These are phyloP conservation scores for Uria aalge DNA, from an alignment of 2,113 vertebrate genomes.

Conservation along the genomic window DNA sequence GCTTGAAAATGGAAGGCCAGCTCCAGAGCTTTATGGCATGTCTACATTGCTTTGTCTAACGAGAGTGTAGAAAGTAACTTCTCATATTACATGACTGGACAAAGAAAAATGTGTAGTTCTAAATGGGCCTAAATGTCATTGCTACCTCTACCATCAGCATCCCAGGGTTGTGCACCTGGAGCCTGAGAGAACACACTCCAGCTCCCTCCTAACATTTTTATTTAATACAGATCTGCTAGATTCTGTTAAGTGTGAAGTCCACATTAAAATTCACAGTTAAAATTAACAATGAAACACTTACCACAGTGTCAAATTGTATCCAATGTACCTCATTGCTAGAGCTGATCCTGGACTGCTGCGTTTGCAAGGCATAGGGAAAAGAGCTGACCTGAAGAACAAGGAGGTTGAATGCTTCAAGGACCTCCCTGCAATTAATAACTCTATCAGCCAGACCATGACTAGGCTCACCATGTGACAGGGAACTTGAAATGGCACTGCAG, in stretches of 20 bases:
- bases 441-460: constrained; percentile 91
- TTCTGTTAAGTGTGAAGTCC: neutral
- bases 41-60: neutral
- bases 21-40: neutral
- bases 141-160: neutral
- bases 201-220: neutral
- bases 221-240: neutral
- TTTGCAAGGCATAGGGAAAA: constrained; percentile 94
- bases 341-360: constrained; percentile 91
- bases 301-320: constrained; percentile 80
- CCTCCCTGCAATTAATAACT: constrained; percentile 95
- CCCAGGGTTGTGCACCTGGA: neutral
- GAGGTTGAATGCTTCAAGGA: constrained; percentile 92
- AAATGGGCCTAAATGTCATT: neutral
- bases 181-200: neutral
- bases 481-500: constrained; percentile 85
- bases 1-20: neutral
- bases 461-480: constrained; percentile 90
- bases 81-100: neutral
- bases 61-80: neutral
- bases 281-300: constrained; percentile 68
- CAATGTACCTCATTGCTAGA: constrained; percentile 93
- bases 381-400: constrained; percentile 98
- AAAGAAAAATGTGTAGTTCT: neutral
- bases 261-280: neutral